Conservation (phyloP, 1,140 invertebrate genomes). For the Drosophila auraria region DNA sequence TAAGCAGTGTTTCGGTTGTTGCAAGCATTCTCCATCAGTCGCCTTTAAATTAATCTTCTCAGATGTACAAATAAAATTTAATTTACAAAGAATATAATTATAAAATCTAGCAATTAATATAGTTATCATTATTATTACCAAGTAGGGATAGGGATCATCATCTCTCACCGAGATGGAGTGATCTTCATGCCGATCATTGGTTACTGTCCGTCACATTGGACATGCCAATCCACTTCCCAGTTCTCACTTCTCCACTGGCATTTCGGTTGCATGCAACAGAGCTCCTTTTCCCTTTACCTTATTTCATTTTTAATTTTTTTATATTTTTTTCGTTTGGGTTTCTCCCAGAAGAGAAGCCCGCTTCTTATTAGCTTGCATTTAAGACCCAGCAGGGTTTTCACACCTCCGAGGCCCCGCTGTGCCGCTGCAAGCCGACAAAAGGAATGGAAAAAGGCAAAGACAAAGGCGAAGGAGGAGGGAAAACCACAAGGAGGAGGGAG, state of each 20-base stretch:
- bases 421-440: conserved; percentile 31
- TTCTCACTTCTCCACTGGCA: background rate
- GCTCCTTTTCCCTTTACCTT: conserved; percentile 1
- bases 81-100: too few species aligned
- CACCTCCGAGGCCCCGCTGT: conserved; percentile 82
- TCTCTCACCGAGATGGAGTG: background rate
- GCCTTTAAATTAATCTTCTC: too few species aligned
- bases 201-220: conserved; percentile 62
- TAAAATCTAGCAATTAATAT: too few species aligned
- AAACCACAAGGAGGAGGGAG: background rate
- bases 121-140: background rate
- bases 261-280: conserved; percentile 58
- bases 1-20: too few species aligned
- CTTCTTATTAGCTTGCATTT: conserved; percentile 85
- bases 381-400: conserved; percentile 85
- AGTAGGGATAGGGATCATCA: background rate
- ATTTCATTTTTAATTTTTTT: background rate
- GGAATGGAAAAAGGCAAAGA: conserved; percentile 30
- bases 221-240: conserved; percentile 57
- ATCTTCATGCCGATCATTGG: conserved; percentile 49
- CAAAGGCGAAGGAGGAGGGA: conserved; percentile 30
- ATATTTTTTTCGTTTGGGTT: background rate
- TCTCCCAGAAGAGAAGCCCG: conserved; percentile 16
- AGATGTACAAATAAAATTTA: too few species aligned
- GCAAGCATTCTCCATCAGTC: too few species aligned